These are phyloP conservation scores for Acanthosepion esculentum DNA, from an alignment of 2,888 invertebrate species.

Conservation along the genomic window DNA sequence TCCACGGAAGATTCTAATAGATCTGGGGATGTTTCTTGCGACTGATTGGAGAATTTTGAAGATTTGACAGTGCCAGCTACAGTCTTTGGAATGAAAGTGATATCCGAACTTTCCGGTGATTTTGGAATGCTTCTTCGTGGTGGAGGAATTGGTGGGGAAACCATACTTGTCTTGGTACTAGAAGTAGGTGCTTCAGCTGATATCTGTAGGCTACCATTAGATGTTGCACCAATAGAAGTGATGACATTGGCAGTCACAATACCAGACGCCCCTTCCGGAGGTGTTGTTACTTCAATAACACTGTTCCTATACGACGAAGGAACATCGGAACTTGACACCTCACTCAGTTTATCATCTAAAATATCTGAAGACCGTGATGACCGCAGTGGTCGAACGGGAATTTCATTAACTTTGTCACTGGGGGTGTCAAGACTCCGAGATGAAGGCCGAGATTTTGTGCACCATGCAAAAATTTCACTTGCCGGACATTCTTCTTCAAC, in stretches of 20 bases:
- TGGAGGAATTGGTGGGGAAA: constrained; percentile 46
- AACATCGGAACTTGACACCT: constrained; percentile 56
- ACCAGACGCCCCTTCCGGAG: not conserved
- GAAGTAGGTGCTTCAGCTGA: not conserved
- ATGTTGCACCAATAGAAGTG: not conserved
- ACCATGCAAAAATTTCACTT: not conserved
- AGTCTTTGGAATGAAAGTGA: constrained; percentile 39
- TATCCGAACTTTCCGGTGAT: constrained; percentile 14
- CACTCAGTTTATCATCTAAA: constrained; percentile 56
- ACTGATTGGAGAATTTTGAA: constrained; percentile 34
- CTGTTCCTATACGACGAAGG: constrained; percentile 54
- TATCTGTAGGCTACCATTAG: not conserved
- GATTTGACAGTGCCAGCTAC: not conserved
- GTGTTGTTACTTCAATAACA: constrained; percentile 44
- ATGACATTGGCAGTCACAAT: not conserved
- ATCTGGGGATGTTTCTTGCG: not conserved
- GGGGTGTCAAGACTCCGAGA: not conserved
- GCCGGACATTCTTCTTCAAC: not conserved
- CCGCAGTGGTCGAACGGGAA: constrained; percentile 48
- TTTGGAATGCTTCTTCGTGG: constrained; percentile 48
- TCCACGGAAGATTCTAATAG: not conserved
- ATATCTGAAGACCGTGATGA: constrained; percentile 55
- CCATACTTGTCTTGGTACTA: not conserved
- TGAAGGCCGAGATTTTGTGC: not conserved
- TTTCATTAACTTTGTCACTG: not conserved